These are phyloP conservation scores for Oreortyx pictus DNA, from an alignment of 2,797 vertebrate genomes.

Conservation along the genomic window DNA sequence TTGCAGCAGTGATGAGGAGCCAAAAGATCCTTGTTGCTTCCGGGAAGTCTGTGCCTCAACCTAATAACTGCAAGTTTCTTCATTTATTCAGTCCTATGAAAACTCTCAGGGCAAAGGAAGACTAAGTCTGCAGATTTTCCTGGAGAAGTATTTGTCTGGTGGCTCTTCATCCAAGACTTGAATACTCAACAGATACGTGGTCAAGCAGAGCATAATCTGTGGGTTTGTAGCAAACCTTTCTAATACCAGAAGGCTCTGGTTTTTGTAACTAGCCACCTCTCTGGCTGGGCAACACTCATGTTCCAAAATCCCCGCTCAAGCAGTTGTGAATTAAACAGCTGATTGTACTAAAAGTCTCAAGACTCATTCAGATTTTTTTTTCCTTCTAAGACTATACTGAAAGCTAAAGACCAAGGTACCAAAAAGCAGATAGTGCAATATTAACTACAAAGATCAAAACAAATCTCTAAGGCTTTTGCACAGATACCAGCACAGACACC, in stretches of 20 bases:
- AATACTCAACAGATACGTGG: not conserved
- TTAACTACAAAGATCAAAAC: not conserved
- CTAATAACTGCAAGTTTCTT: not conserved
- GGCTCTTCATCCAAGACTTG: not conserved
- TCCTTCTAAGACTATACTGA: not conserved
- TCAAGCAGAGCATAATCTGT: not conserved
- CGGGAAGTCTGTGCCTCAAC: not conserved
- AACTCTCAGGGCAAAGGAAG: not conserved
- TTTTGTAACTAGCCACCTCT: not conserved
- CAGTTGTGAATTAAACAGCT: not conserved
- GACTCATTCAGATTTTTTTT: not conserved
- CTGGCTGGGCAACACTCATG: not conserved
- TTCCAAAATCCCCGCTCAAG: not conserved
- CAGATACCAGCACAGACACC: accelerated
- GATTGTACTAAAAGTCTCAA: not conserved
- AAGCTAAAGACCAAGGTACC: not conserved
- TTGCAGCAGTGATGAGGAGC: not conserved
- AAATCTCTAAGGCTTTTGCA: not conserved
- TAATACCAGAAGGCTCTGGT: not conserved
- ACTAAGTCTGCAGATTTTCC: not conserved
- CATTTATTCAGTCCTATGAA: not conserved
- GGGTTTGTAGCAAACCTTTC: not conserved
- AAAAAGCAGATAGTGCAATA: not conserved
- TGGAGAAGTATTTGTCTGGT: too few species aligned
- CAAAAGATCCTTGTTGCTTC: not conserved